Evolutionary conservation across 1,140 invertebrate species (phyloP).

Genomic region (Cyrtorhinus lividipennis): DNA sequence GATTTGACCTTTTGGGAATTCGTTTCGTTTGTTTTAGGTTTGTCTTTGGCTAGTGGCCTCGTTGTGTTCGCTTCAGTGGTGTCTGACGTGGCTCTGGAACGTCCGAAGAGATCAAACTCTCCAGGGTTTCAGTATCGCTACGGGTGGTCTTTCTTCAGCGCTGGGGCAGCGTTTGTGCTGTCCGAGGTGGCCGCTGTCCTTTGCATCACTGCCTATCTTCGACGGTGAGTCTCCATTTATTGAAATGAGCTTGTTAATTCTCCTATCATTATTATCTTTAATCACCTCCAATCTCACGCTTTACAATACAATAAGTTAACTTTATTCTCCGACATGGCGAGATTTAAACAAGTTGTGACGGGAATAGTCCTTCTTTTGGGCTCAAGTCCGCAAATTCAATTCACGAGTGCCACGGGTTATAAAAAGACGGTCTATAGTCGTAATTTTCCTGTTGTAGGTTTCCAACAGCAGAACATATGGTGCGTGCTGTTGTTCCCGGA

Average conservation of each 20-base stretch:
- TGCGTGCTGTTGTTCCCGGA: constrained; percentile 45
- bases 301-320: no score
- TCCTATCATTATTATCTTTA: no score
- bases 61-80: constrained; percentile 46
- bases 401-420: no score
- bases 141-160: constrained; percentile 55
- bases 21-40: constrained; percentile 35
- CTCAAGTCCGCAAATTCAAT: no score
- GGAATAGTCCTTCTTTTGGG: no score
- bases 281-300: no score
- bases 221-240: constrained; percentile 29
- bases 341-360: no score
- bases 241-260: no score
- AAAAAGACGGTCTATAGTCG: no score
- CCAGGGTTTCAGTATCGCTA: constrained; percentile 43
- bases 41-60: constrained; percentile 44
- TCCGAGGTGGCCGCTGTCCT: constrained; percentile 48
- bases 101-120: constrained; percentile 14
- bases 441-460: constrained; percentile 30
- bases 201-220: constrained; percentile 45
- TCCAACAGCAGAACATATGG: constrained; percentile 47
- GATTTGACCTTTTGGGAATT: not conserved
- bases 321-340: no score
- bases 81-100: constrained; percentile 41
- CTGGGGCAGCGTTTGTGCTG: constrained; percentile 46